Conservation (phyloP, 2,113 vertebrate species). For the Urocitellus parryii region DNA sequence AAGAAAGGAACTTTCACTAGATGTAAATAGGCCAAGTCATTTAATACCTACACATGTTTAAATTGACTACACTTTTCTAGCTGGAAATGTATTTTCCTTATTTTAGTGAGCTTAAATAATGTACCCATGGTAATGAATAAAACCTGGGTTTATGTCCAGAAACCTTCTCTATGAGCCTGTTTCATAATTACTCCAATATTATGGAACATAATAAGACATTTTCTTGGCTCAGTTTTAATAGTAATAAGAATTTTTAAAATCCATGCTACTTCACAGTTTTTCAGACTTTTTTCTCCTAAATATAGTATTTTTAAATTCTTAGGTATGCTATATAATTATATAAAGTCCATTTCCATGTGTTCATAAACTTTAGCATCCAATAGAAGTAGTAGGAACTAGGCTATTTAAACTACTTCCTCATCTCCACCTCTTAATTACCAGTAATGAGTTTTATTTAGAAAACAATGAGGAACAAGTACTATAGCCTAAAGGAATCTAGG, state of each 20-base stretch:
- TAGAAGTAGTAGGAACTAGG: background rate
- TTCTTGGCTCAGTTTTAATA: conserved; percentile 24
- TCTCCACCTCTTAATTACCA: background rate
- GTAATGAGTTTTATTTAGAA: background rate
- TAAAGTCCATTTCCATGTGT: background rate
- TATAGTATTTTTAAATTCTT: background rate
- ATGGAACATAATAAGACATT: conserved; percentile 10
- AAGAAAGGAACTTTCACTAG: conserved; percentile 51
- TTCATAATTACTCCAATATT: conserved; percentile 8
- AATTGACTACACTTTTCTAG: background rate
- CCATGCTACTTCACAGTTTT: background rate
- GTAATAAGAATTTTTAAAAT: background rate
- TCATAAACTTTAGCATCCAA: background rate
- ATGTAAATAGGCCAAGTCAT: conserved; percentile 50
- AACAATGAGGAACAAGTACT: background rate
- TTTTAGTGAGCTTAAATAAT: conserved; percentile 38
- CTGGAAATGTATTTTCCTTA: conserved; percentile 31
- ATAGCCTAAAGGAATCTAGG: background rate
- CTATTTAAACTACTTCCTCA: conserved; percentile 11
- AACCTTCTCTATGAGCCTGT: background rate
- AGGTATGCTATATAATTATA: background rate
- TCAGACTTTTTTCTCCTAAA: background rate
- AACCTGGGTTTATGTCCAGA: background rate
- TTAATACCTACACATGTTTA: background rate
- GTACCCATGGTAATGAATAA: background rate